A percentile compares a stretch with the other conserved stretches of the same genome.
Evolutionary conservation across 2,113 vertebrate genomes (phyloP).

Genomic region (Myotis yumanensis): DNA sequence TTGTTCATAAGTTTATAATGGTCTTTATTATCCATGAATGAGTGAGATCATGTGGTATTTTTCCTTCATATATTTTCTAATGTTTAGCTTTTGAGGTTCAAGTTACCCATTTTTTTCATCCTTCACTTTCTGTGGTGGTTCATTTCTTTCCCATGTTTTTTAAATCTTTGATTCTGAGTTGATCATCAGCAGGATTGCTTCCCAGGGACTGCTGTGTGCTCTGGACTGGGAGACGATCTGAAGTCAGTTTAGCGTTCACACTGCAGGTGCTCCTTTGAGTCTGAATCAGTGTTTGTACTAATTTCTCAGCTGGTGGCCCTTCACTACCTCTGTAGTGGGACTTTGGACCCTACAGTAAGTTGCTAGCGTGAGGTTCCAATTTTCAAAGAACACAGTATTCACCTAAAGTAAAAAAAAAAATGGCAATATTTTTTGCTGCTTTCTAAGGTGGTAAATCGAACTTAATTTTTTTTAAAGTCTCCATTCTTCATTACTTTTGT

Average conservation of each 20-base stretch:
- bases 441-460: background rate
- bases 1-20: too few species aligned
- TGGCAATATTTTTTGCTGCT: background rate
- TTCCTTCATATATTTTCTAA: background rate
- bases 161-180: background rate
- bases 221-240: background rate
- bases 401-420: background rate
- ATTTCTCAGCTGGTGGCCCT: background rate
- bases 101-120: background rate
- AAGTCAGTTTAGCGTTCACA: background rate
- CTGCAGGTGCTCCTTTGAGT: rapidly evolving
- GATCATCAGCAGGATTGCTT: too few species aligned
- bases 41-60: too few species aligned
- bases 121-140: background rate
- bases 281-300: background rate
- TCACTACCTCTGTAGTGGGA: background rate
- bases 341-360: background rate
- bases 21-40: too few species aligned
- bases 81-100: background rate
- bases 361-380: background rate
- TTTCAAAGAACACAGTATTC: background rate
- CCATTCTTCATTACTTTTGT: background rate
- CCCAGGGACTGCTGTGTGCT: background rate
- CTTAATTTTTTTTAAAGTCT: background rate
- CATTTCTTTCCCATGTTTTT: background rate